Percentiles rank a stretch among this genome's conserved stretches.
phyloP scores from a whole-genome alignment of 2,888 invertebrate species.

The Philereme vetulata region DNA sequence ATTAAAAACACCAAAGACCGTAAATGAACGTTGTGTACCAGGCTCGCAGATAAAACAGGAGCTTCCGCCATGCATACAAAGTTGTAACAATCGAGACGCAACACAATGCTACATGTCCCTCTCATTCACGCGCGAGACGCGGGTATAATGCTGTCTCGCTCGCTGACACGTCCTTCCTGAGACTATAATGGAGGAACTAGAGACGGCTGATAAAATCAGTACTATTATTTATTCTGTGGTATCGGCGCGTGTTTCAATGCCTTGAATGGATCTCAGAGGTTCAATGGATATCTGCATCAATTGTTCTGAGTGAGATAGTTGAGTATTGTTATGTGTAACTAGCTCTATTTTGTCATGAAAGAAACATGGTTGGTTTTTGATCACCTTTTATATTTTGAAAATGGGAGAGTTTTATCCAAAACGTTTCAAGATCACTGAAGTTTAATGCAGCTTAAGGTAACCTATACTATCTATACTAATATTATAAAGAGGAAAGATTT shows the following conservation, averaged over 20 bases:
- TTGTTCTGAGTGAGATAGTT: conserved; percentile 41
- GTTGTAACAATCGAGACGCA: conserved; percentile 70
- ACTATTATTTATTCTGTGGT: conserved; percentile 17
- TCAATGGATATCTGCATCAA: conserved; percentile 55
- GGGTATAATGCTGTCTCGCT: conserved; percentile 72
- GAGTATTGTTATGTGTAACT: conserved; percentile 17
- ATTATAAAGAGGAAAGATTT: too few species aligned
- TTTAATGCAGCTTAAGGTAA: too few species aligned
- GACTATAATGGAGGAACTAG: conserved; percentile 59
- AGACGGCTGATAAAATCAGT: conserved; percentile 55
- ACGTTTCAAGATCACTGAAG: too few species aligned
- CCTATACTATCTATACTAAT: too few species aligned
- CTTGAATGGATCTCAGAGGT: conserved; percentile 50
- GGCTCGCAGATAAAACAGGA: conserved; percentile 60
- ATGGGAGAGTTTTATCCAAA: too few species aligned
- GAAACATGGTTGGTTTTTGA: too few species aligned
- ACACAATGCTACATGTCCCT: conserved; percentile 71
- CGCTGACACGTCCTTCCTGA: conserved; percentile 75
- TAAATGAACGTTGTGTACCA: conserved; percentile 51
- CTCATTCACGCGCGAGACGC: conserved; percentile 65
- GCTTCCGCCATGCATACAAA: conserved; percentile 73
- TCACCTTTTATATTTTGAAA: too few species aligned
- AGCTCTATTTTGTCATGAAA: too few species aligned
- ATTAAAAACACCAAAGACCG: conserved; percentile 40
- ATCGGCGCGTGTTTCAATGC: conserved; percentile 65